Evolutionary conservation across 2,797 vertebrate species (phyloP), one percentile per base, ranked within the genome.

Genomic region (Argya squamiceps): DNA sequence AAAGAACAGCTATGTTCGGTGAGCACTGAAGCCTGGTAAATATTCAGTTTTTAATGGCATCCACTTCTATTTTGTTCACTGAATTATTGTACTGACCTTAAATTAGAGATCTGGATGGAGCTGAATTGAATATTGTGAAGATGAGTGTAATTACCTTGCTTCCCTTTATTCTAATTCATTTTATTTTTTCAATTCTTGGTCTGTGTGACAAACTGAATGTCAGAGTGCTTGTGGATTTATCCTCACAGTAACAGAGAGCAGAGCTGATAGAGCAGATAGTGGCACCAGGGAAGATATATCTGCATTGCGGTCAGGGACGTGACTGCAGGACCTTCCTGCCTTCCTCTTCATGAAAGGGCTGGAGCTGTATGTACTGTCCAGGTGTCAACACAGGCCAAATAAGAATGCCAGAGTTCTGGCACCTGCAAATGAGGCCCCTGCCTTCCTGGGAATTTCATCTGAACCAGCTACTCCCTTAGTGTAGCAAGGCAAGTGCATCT

Each of bases 71-170:
- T 95, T 95, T 95, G 89, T 79, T 92, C 88, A 84, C 77, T 92
- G 95, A 96, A 94, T 96, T 96, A 96, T 92, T 94, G 88, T 63
- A 39, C 70, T 93, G 91, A 97, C 93, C 89, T 95, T 96, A 96
- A 96, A 96, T 95, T 96, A 96, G 96, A 94, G 85, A 93, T 96
- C 80, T 96, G 44, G 94, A 95, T 84, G 94, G 63, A 95, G 46
- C 70, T 83, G 94, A 96, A 95, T 74, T 80, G 91, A 95, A 93
- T 82, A 86, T 91, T 74, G 77, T 91, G 93, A 96, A 95, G 91
- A 96, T 82, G 83, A 93, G 83, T 84, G 70, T 74, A 92, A 96
- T 95, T 95, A 93, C 71, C 78, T 94, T 89, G 55, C 68, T 91
- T 94, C 71, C 43, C 71, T 96, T 93, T 96, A 81, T 94, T 95